Percentiles rank a stretch among this genome's conserved stretches.
These are phyloP conservation scores for Isurus oxyrinchus DNA, from an alignment of 2,113 vertebrate species.

Conservation along the genomic window DNA sequence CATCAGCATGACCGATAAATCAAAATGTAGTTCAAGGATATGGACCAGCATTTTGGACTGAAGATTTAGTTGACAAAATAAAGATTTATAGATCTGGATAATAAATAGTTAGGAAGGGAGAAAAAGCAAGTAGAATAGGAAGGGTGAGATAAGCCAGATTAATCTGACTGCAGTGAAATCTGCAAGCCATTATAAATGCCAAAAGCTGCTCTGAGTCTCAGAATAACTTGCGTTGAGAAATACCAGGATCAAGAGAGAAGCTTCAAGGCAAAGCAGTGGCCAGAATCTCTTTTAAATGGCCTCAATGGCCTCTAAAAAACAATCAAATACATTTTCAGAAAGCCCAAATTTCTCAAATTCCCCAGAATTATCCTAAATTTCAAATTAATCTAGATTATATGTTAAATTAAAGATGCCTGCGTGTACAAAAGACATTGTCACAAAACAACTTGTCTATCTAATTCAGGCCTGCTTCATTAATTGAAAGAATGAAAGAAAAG, in stretches of 20 bases:
- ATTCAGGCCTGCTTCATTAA: background rate
- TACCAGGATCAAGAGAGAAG: background rate
- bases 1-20: background rate
- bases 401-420: background rate
- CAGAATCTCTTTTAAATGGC: background rate
- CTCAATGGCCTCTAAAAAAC: background rate
- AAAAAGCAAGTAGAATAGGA: background rate
- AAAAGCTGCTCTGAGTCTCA: background rate
- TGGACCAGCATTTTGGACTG: constrained; percentile 1
- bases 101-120: background rate
- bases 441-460: background rate
- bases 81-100: constrained; percentile 19
- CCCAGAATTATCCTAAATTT: background rate
- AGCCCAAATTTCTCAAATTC: background rate
- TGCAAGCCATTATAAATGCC: constrained; percentile 21
- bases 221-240: background rate
- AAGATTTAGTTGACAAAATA: background rate
- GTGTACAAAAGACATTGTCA: background rate
- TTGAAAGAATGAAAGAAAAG: background rate
- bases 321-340: background rate
- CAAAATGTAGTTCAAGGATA: constrained; percentile 21
- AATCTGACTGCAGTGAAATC: constrained; percentile 1
- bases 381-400: background rate
- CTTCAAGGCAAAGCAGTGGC: background rate
- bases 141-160: background rate